Evolutionary conservation across 2,888 invertebrate genomes (phyloP), one percentile per base, ranked within the genome.

Genomic region (Conistra vaccinii): DNA sequence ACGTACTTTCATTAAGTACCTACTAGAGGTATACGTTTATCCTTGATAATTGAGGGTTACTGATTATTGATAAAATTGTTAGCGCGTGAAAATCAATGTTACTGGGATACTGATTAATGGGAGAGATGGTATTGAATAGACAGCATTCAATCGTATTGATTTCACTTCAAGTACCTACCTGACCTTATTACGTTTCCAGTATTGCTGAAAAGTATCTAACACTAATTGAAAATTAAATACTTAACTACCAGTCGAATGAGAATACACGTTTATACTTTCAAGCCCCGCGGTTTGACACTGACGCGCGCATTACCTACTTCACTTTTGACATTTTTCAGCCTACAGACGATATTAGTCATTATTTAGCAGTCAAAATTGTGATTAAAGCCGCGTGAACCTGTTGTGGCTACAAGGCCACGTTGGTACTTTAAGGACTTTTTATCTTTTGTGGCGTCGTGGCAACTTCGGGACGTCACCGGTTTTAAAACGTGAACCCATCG

Each of bases 11-110:
- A 3, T n/a, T 66, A 2, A 65, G 48, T 51, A 65, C 9, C 29
- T 14, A 23, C 20, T 23, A 53, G 20, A 35, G 61, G 39, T 60
- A n/a, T 23, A 48, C 42, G 42, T 60, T 5, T 35, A 57, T 45
- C 45, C 26, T 23, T 60, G 42, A 12, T 55, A 76, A 14, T 7
- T 10, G 20, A 55, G 23, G 26, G 12, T 17, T 17, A 23, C 58
- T 76, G 51, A 75, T 58, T 75, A 61, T 69, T 76, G 32, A 39
- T 9, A 35, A 39, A 45, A 23, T 48, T 32, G 7, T 61, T 55
- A 53, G 10, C 35, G 39, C 69, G 7, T 45, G 61, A 35, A 66
- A 48, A 48, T 75, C 45, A 55, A 76, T 61, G 68, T 48, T 39
- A 48, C 29, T 32, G n/a, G 29, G 42, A 61, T 61, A n/a, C 14